Percentiles rank a stretch among this genome's conserved stretches.
phyloP scores from a whole-genome alignment of 2,888 invertebrate genomes.

The Xanthia icteritia region DNA sequence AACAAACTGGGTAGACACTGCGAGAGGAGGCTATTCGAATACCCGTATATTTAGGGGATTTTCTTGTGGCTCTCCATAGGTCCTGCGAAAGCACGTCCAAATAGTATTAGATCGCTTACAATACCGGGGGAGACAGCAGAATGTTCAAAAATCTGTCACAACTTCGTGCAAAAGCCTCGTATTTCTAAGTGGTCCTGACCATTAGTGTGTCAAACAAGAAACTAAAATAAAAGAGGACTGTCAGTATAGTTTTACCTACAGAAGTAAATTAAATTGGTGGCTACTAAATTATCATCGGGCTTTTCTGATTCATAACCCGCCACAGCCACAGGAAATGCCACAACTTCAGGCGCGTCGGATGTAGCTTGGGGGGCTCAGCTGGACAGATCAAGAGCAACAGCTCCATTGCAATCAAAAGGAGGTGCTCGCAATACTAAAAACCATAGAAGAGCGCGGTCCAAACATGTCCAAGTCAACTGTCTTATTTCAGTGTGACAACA shows the following conservation, averaged over 20 bases:
- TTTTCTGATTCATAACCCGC: background rate
- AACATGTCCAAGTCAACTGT: background rate
- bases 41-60: constrained; percentile 1
- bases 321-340: background rate
- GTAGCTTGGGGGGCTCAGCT: too few species aligned
- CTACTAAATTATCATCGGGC: background rate
- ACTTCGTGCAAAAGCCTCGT: constrained; percentile 38
- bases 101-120: constrained; percentile 19
- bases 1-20: constrained; percentile 20
- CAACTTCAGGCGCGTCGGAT: constrained; percentile 5
- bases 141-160: constrained; percentile 44
- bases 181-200: constrained; percentile 22
- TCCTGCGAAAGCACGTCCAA: background rate
- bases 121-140: constrained; percentile 45
- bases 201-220: constrained; percentile 19
- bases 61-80: too few species aligned
- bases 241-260: background rate
- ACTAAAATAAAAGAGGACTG: constrained; percentile 12
- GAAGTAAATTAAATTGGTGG: background rate
- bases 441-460: background rate
- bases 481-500: constrained; percentile 4
- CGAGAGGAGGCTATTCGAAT: constrained; percentile 10
- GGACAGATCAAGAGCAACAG: too few species aligned
- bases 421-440: constrained; percentile 4
- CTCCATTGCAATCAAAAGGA: constrained; percentile 20